Percentiles rank a stretch among this genome's conserved stretches.
phyloP scores from a whole-genome alignment of 1,140 invertebrate genomes.

The Stegodyphus dumicola region DNA sequence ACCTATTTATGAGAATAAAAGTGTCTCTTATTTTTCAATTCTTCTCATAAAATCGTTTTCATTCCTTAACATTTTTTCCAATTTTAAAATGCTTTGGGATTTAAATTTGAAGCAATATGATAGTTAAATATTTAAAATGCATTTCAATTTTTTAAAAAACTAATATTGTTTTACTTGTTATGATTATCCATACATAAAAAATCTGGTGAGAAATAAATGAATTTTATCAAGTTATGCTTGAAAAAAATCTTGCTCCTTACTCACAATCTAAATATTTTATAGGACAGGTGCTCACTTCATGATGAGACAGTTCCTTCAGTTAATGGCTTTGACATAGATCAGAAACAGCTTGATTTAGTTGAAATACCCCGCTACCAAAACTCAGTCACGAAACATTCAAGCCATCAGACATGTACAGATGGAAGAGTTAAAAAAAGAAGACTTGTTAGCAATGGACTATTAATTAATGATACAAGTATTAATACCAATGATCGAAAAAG shows the following conservation, averaged over 20 bases:
- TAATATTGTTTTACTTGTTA: too few relatives aligned
- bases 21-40: too few relatives aligned
- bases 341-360: slow-evolving; percentile 34
- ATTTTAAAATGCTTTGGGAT: too few relatives aligned
- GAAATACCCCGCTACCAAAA: slow-evolving; percentile 38
- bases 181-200: too few relatives aligned
- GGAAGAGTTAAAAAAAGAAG: slow-evolving; percentile 26
- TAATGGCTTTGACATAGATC: slow-evolving; percentile 38
- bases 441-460: slow-evolving; percentile 13
- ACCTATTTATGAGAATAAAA: too few relatives aligned
- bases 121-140: too few relatives aligned
- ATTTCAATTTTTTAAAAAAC: too few relatives aligned
- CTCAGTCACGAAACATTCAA: slow-evolving; percentile 18
- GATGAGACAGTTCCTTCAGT: background rate
- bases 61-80: too few relatives aligned
- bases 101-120: too few relatives aligned
- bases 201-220: too few relatives aligned
- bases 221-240: too few relatives aligned
- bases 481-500: slow-evolving; percentile 23
- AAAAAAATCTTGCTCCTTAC: background rate
- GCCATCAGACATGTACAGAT: slow-evolving; percentile 13
- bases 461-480: background rate
- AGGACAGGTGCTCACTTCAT: slow-evolving; percentile 33
- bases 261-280: background rate
- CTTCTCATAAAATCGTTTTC: too few relatives aligned